A percentile compares a stretch with the other conserved stretches of the same genome.
Evolutionary conservation across 2,888 invertebrate genomes (phyloP).

Genomic region (Leucophenga montana): DNA sequence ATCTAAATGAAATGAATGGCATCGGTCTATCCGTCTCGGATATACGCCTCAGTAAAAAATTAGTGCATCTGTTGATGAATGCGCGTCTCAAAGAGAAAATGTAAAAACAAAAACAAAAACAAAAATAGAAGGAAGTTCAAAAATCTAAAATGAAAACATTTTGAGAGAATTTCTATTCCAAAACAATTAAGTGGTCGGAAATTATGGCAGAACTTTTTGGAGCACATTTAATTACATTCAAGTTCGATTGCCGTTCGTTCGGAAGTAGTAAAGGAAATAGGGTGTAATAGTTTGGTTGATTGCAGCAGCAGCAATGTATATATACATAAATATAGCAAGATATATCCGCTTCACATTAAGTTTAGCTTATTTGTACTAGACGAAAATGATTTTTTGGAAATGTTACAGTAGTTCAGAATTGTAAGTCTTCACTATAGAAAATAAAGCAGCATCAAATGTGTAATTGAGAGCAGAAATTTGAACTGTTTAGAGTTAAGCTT

Average conservation of each 20-base stretch:
- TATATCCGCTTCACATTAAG: too few species aligned
- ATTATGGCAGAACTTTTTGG: conserved; percentile 13
- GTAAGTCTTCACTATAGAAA: too few species aligned
- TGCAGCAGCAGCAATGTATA: too few species aligned
- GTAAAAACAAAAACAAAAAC: background rate
- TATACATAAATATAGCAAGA: too few species aligned
- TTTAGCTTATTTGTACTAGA: too few species aligned
- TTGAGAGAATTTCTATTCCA: background rate
- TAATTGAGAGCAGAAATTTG: too few species aligned
- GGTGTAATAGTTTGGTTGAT: too few species aligned
- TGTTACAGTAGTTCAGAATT: too few species aligned
- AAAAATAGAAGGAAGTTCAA: too few species aligned
- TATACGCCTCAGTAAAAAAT: conserved; percentile 48
- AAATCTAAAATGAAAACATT: background rate
- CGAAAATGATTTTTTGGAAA: too few species aligned
- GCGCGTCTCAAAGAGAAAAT: background rate
- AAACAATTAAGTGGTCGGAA: conserved; percentile 8
- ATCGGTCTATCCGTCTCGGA: conserved; percentile 33
- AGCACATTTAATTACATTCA: conserved; percentile 27
- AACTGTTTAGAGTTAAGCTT: too few species aligned
- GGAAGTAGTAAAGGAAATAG: background rate
- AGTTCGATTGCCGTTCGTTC: conserved; percentile 19
- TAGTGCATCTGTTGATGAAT: conserved; percentile 30
- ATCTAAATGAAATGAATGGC: conserved; percentile 4
- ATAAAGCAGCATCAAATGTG: too few species aligned